Evolutionary conservation across 2,113 vertebrate species (phyloP).

Genomic region (Rhinolophus sinicus): DNA sequence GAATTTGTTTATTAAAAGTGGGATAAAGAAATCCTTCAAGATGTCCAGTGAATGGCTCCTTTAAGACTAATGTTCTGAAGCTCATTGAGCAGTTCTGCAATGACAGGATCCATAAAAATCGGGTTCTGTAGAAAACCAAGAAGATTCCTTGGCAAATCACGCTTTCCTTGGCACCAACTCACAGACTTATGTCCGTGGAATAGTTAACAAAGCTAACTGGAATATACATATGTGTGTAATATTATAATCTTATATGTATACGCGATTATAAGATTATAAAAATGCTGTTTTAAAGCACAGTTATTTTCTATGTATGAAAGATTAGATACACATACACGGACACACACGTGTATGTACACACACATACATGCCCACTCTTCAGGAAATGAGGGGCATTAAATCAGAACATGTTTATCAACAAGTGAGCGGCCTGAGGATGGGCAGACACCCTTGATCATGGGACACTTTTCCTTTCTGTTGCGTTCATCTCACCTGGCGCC

Average conservation of each 20-base stretch:
- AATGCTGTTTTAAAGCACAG: background rate
- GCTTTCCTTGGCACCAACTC: constrained; percentile 73
- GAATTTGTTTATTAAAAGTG: constrained; percentile 74
- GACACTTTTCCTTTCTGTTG: constrained; percentile 51
- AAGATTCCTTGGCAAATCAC: constrained; percentile 65
- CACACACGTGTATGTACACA: background rate
- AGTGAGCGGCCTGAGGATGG: background rate
- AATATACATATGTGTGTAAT: background rate
- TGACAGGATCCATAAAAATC: constrained; percentile 75
- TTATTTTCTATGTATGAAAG: background rate
- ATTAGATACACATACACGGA: background rate
- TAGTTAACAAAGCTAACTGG: constrained; percentile 75
- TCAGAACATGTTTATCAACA: constrained; percentile 61
- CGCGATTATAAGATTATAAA: background rate
- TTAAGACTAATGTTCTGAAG: constrained; percentile 63
- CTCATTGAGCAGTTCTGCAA: constrained; percentile 64
- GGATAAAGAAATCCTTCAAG: constrained; percentile 75
- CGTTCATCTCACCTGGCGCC: constrained; percentile 86
- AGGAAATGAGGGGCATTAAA: constrained; percentile 61
- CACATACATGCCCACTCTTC: background rate
- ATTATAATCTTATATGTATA: background rate
- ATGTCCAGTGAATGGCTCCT: constrained; percentile 70
- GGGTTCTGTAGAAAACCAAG: constrained; percentile 78
- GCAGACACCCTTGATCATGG: background rate
- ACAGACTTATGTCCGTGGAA: constrained; percentile 63